Evolutionary conservation across 1,140 invertebrate species (phyloP), one percentile per base, ranked within the genome.

Genomic region (Caenorhabditis tropicalis): DNA sequence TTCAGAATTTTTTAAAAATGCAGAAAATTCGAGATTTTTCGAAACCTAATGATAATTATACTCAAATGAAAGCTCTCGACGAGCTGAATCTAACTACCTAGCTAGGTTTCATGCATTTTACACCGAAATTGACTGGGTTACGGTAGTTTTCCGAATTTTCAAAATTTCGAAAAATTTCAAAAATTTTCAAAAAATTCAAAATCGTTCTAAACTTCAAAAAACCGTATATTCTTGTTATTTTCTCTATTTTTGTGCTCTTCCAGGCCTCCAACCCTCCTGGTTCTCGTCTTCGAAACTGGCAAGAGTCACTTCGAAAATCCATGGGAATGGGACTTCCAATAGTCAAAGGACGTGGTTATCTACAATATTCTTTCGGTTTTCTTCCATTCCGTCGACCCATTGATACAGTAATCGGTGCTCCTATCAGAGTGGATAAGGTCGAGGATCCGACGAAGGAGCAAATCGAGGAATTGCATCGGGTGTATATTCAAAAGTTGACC

Each of bases 401-500:
- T 21, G 79, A 85, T 53, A 82, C 60, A 10, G 84, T 85, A 91
- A 70, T 89, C 49, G 90, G 90, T 24, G 82, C 65, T 12, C 89
- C 91, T 33, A 91, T 91, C 27, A 39, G 46, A 15, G 90, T 91
- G 4, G 82, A 87, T 27, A 85, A 82, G 58, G 81, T 70, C 36
- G 79, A 51, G 15, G 85, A 90, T 51, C 91, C 91, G 24, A 89
- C 87, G 9, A 48, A 81, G 19, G 87, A 88, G 39, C 81, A 92
- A 80, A 86, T 91, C 16, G 87, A 89, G 36, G 86, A 74, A 31
- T 74, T 91, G 6, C 90, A 91, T 82, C n/a, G 48, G 39, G 80
- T 82, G 43, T 91, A 91, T 65, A 84, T 85, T 60, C 36, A 74
- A 12, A 82, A 70, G 31, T 86, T 91, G 27, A 82, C 15, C 0